Evolutionary conservation across 2,888 invertebrate genomes (phyloP).

Genomic region (Patella pellucida): DNA sequence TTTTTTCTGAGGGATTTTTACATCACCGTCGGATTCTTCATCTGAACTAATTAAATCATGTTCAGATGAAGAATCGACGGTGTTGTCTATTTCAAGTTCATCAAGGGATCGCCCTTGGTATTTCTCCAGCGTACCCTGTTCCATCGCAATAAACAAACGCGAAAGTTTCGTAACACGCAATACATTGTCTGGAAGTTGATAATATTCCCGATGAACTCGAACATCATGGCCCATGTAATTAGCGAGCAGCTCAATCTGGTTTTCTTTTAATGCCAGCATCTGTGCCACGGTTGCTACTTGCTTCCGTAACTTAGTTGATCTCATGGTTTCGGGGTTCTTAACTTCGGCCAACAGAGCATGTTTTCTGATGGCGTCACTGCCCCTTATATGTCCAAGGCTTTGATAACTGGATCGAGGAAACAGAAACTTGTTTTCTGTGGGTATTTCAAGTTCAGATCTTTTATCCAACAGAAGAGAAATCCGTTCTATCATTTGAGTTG

Average conservation of each 20-base stretch:
- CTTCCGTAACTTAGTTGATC: background rate
- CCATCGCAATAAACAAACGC: background rate
- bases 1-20: background rate
- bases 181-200: background rate
- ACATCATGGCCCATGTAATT: conserved; percentile 2
- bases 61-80: background rate
- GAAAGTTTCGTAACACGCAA: background rate
- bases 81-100: background rate
- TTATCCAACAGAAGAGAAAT: background rate
- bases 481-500: background rate
- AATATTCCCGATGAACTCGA: background rate
- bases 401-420: background rate
- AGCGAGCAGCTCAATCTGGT: background rate
- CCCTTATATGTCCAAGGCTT: background rate
- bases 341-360: background rate
- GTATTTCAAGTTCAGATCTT: background rate
- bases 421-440: background rate
- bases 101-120: background rate
- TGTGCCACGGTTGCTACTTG: conserved; percentile 7
- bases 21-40: background rate
- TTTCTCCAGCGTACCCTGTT: background rate
- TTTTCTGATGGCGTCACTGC: background rate
- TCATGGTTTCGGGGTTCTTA: conserved; percentile 1
- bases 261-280: conserved; percentile 8
- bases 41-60: background rate